phyloP scores from a whole-genome alignment of 2,113 vertebrate genomes.

The Glaucidium brasilianum region DNA sequence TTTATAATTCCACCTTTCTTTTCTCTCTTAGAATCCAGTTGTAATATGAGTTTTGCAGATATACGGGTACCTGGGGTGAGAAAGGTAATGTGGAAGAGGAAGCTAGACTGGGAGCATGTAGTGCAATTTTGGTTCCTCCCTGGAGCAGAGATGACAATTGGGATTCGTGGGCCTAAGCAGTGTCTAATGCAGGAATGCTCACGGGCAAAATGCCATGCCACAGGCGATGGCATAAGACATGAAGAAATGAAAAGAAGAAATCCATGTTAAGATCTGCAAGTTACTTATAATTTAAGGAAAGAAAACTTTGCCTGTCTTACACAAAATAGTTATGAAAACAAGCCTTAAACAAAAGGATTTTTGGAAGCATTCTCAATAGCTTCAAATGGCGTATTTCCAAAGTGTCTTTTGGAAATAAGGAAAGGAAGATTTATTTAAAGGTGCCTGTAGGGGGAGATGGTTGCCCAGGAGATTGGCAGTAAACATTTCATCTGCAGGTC shows the following conservation, averaged over 20 bases:
- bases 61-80: not conserved
- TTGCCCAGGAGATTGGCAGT: conserved; percentile 42
- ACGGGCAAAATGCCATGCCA: not conserved
- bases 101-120: not conserved
- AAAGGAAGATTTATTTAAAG: conserved; percentile 43
- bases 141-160: conserved; percentile 3
- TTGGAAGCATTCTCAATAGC: not conserved
- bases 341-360: conserved; percentile 20
- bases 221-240: not conserved
- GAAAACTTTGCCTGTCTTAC: conserved; percentile 15
- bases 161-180: not conserved
- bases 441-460: conserved; percentile 59
- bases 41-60: not conserved
- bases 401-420: not conserved
- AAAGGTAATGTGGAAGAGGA: not conserved
- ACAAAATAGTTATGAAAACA: conserved; percentile 25
- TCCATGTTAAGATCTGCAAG: not conserved
- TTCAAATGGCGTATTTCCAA: conserved; percentile 7
- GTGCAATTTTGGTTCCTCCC: not conserved
- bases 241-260: conserved; percentile 26
- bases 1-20: not conserved
- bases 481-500: conserved; percentile 51
- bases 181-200: not conserved
- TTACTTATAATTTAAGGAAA: conserved; percentile 32
- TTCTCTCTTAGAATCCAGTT: not conserved